Evolutionary conservation across 2,888 invertebrate species (phyloP), one percentile per base, ranked within the genome.

Genomic region (Pegoplata infirma): DNA sequence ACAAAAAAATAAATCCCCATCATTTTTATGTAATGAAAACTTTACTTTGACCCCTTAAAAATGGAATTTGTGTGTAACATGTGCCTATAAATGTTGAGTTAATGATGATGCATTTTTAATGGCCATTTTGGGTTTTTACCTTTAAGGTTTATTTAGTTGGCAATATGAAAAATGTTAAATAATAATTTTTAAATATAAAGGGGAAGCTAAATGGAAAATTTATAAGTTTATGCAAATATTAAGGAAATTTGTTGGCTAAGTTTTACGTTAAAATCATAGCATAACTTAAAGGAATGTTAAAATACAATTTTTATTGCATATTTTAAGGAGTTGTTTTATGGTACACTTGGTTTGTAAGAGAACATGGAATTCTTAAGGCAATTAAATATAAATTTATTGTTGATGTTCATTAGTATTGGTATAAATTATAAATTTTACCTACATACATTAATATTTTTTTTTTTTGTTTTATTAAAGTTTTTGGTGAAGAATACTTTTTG

Each of bases 31-130:
- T 23, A 58, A 76, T 28, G 40, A 69, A 40, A 40, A 40, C 5
- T 40, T 40, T n/a, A 40, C 12, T 40, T n/a, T 12, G 2, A 44
- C 40, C 23, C 5, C 40, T 23, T 56, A 19, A 58, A 25, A 53
- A 46, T 44, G 28, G 32, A 51, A 16, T 58, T 53, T 58, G 3
- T 47, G 23, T 40, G 66, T 58, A 73, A 44, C 68, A 53, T 56
- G 44, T 53, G 66, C 49, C 66, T 55, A 55, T 66, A 71, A 69
- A 47, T 53, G 53, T 66, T 75, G 6, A 51, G 66, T 69, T 79
- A 79, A 75, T 79, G 74, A 74, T 79, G 66, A 79, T 79, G 78
- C 61, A 79, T 79, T 71, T 79, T 79, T 79, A 79, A 79, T 79
- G 71, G 71, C 14, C 21, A 0, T 55, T 72, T 56, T 8, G 28